Evolutionary conservation across 1,140 invertebrate species (phyloP), one percentile per base, ranked within the genome.

Genomic region (Drosophila simulans): DNA sequence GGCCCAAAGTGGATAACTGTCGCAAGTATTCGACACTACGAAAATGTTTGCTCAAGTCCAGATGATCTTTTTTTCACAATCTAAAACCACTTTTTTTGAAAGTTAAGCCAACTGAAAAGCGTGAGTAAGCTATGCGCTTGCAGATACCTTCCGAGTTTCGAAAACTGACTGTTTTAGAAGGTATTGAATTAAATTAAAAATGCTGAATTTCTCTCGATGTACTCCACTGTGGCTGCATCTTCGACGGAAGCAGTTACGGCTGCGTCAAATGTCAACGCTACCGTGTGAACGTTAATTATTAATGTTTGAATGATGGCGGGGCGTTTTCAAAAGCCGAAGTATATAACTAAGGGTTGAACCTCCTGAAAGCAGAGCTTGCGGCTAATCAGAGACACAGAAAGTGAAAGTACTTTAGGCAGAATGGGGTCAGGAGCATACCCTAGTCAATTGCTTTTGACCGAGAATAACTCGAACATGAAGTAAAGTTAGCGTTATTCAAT

Each of bases 281-380:
- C 56, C 58, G 75, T 81, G 63, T 56, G 35, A 73, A 40, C 59
- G 40, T 86, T 65, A 77, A 86, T 83, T 63, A 86, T 86, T 86
- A 65, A 86, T 86, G 65, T 31, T 46, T 55, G 69, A 25, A 77
- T 72, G 68, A 81, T 75, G 78, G 59, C 51, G 71, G 43, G 72
- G 52, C 39, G 57, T 68, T 77, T 57, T 40, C 79, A 66, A 66
- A 66, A 66, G 37, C 39, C 34, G 8, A 60, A 57, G 65, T 42
- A 40, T 31, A 13, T 39, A 2, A 27, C 25, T 25, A 22, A 31
- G 25, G 27, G 20, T 17, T 20, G 27, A 15, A 37, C 3, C 10
- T n/a, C n/a, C 48, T 27, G 48, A 49, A 51, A 34, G 72, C 72
- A 60, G 42, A 17, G 73, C 73, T 55, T 46, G 52, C 25, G 74